phyloP scores from a whole-genome alignment of 2,888 invertebrate genomes.

The Heliothis peltigera region DNA sequence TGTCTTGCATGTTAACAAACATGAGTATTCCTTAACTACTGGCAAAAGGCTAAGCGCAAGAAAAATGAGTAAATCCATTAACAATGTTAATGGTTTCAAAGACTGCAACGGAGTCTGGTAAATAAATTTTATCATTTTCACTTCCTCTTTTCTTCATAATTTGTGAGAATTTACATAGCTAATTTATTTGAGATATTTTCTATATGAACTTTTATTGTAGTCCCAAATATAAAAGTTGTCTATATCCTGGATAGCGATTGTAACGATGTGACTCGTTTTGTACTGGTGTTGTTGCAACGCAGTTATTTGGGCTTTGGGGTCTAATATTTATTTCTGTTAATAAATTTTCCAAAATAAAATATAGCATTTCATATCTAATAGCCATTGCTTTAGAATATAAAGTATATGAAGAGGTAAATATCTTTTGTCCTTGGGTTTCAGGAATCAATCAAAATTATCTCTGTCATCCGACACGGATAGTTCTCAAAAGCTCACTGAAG shows the following conservation, averaged over 20 bases:
- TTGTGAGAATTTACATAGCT: not conserved
- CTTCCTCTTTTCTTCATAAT: not conserved
- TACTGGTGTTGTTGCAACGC: too few species aligned
- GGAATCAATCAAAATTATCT: slow-evolving; percentile 81
- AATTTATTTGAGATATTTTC: not conserved
- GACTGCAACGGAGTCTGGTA: slow-evolving; percentile 79
- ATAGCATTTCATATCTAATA: too few species aligned
- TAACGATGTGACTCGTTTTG: too few species aligned
- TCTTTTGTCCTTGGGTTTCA: slow-evolving; percentile 63
- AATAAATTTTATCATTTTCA: slow-evolving; percentile 47
- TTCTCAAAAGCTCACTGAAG: slow-evolving; percentile 80
- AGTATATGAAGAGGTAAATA: not conserved
- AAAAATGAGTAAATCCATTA: slow-evolving; percentile 86
- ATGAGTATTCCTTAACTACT: slow-evolving; percentile 75
- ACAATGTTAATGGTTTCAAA: slow-evolving; percentile 83
- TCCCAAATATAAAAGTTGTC: too few species aligned
- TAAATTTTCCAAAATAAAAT: too few species aligned
- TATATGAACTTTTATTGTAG: too few species aligned
- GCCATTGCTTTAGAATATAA: too few species aligned
- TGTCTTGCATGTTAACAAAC: slow-evolving; percentile 82
- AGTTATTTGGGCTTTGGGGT: too few species aligned
- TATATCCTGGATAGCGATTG: too few species aligned
- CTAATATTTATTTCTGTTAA: too few species aligned
- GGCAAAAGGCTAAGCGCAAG: slow-evolving; percentile 79
- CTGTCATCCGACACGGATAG: slow-evolving; percentile 78